phyloP scores from a whole-genome alignment of 2,113 vertebrate species.

The Serilophus lunatus region DNA sequence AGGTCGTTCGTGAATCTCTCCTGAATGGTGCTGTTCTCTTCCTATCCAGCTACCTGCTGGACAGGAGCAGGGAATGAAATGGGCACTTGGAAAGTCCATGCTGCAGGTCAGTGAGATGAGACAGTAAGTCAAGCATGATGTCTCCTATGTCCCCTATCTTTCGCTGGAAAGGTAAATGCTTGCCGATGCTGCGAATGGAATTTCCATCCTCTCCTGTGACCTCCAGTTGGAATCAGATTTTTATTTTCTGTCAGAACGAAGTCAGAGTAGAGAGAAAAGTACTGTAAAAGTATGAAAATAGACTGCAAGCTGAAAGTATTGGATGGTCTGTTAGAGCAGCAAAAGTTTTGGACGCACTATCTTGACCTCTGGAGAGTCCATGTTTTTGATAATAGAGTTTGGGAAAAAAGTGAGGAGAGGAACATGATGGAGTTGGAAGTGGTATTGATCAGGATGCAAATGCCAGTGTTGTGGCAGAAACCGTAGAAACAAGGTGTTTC shows the following conservation, averaged over 20 bases:
- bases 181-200: not conserved
- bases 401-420: not conserved
- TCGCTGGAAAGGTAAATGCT: not conserved
- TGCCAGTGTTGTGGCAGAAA: not conserved
- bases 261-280: not conserved
- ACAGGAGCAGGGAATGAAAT: not conserved
- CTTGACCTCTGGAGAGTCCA: not conserved
- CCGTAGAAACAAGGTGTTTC: not conserved
- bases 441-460: not conserved
- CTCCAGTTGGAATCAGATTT: not conserved
- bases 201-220: not conserved
- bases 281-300: not conserved
- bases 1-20: not conserved
- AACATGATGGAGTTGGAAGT: not conserved
- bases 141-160: not conserved
- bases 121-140: not conserved
- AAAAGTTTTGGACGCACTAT: rapidly evolving
- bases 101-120: not conserved
- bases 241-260: not conserved
- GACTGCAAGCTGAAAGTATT: not conserved
- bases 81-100: not conserved
- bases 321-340: not conserved
- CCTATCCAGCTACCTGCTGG: not conserved
- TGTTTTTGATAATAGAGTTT: not conserved
- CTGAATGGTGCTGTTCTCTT: not conserved